Percentiles rank a stretch among this genome's conserved stretches.
Conservation (phyloP, 2,113 vertebrate species). For the Capreolus pygargus region DNA sequence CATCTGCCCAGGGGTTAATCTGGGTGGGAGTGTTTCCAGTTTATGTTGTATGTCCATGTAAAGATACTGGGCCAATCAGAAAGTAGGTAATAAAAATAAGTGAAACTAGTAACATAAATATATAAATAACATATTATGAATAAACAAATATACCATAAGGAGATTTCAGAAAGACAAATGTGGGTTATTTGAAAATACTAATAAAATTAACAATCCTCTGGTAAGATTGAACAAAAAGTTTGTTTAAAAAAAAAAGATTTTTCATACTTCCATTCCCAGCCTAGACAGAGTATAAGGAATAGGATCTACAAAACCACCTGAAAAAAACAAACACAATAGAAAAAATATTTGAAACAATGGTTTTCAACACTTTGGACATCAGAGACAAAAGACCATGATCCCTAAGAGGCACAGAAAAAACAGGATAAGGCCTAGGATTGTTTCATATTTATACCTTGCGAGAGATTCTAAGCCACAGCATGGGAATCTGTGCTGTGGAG, state of each 20-base stretch:
- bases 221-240: background rate
- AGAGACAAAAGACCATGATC: background rate
- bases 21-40: conserved; percentile 64
- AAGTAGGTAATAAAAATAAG: background rate
- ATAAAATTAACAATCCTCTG: background rate
- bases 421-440: background rate
- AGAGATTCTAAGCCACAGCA: background rate
- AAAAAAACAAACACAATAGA: background rate
- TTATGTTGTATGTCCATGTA: conserved; percentile 39
- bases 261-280: background rate
- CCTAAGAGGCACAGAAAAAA: background rate
- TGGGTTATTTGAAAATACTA: background rate
- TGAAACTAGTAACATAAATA: background rate
- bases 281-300: background rate
- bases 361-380: background rate
- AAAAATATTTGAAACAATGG: background rate
- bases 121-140: background rate
- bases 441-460: background rate
- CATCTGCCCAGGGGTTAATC: conserved; percentile 73
- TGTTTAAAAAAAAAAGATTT: background rate
- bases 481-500: background rate
- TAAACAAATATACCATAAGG: background rate
- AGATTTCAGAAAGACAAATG: background rate
- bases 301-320: background rate
- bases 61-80: conserved; percentile 30